Percentiles rank a stretch among this genome's conserved stretches.
Conservation (phyloP, 92 coral and sea anemone species). For the Ricordea florida region DNA sequence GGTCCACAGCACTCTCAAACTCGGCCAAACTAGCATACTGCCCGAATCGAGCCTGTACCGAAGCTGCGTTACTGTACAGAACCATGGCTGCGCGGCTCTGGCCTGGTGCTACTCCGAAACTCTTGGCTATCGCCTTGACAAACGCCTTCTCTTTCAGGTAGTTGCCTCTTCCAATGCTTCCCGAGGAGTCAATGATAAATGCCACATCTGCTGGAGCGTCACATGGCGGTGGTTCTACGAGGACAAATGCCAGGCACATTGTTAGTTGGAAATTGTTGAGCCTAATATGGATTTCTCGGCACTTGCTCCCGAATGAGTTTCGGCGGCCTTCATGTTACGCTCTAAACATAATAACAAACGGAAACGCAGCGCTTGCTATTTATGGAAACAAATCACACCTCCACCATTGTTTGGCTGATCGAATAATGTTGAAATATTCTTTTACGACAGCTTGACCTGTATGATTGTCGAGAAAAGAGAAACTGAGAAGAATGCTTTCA, state of each 20-base stretch:
- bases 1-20: conserved; percentile 6
- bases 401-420: no score
- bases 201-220: conserved; percentile 17
- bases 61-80: conserved; percentile 25
- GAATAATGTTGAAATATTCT: no score
- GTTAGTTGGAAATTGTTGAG: no score
- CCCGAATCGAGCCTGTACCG: conserved; percentile 14
- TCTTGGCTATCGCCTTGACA: conserved; percentile 20
- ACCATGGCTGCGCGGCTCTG: conserved; percentile 15
- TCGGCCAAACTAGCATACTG: neutral
- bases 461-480: no score
- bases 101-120: conserved; percentile 19
- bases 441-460: no score
- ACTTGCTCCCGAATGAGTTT: no score
- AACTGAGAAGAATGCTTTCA: no score
- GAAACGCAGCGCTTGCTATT: no score
- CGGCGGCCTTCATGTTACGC: no score
- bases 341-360: no score
- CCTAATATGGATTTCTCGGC: no score
- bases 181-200: conserved; percentile 30
- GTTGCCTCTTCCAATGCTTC: conserved; percentile 31
- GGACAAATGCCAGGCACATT: neutral
- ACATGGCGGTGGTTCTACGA: neutral
- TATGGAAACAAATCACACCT: no score
- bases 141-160: conserved; percentile 21